Evolutionary conservation across 2,797 vertebrate genomes (phyloP), one percentile per base, ranked within the genome.

Genomic region (Silurus lanzhouensis): DNA sequence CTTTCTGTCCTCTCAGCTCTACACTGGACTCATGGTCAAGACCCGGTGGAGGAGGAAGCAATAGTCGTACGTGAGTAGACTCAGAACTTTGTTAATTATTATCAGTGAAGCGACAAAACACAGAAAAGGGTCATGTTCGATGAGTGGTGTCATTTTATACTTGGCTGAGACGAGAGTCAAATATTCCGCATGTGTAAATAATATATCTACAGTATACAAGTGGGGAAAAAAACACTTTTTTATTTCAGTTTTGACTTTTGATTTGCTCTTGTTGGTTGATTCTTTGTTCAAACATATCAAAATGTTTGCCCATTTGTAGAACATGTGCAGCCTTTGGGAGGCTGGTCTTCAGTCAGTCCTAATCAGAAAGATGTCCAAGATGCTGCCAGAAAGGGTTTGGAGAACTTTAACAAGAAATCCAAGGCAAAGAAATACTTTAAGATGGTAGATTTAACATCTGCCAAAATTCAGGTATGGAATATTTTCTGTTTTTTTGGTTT

Each of bases 351-450:
- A 9, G 19, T 71, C 4, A 83, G 44, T 38, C 75, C 87, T 1
- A 22, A 88, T 44, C 83, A 60, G 0, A 0, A 77, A 19, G 87
- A 90, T 22, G 67, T 92, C 27, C 84, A 85, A 80, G 57, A 48
- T 2, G 86, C 81, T 13, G 90, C 90, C 10, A 83, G 72, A 15
- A 81, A 81, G 58, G 90, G 89, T 1, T 86, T 91, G 6, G 87
- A 91, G 20, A 20, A 48, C 13, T 92, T 89, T 83, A 92, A 91
- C 83, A 22, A 0, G 1, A 87, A 72, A 55, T 90, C 89, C 68
- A 90, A 82, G 31, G 68, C 81, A 27, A 91, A 89, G 84, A 90
- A 89, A 61, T 87, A 84, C 83, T 92, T 91, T 80, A 90, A 66
- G 86, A 86, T 92, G 25, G 27, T 91, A 15, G 84, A 89, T 0